Conservation (phyloP, 64 coral and sea anemone species). For the Dendronephthya gigantea region DNA sequence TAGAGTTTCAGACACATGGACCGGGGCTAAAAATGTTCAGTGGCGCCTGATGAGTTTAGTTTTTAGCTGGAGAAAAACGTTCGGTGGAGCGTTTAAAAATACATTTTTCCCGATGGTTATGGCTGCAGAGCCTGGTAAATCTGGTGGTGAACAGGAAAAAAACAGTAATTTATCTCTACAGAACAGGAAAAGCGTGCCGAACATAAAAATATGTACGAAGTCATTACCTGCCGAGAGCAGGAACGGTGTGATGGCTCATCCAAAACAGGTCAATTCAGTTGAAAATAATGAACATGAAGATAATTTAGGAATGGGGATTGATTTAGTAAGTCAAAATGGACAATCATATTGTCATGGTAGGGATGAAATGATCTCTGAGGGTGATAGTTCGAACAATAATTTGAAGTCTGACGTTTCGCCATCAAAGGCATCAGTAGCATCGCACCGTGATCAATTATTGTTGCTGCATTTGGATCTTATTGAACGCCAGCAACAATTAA, state of each 20-base stretch:
- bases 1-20: conserved; percentile 18
- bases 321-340: background rate
- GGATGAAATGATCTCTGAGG: background rate
- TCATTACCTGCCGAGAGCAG: background rate
- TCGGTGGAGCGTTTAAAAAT: background rate
- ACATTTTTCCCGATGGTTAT: conserved; percentile 10
- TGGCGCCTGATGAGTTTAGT: background rate
- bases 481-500: conserved; percentile 87
- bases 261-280: background rate
- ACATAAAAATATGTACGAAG: background rate
- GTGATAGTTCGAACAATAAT: conserved; percentile 51
- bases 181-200: background rate
- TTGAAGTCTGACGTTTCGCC: conserved; percentile 60
- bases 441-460: conserved; percentile 79
- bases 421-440: conserved; percentile 62
- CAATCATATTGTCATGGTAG: background rate
- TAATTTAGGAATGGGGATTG: background rate
- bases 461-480: conserved; percentile 95
- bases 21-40: background rate
- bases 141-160: background rate
- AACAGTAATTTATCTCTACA: background rate
- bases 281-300: conserved; percentile 5
- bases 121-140: conserved; percentile 2
- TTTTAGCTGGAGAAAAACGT: background rate
- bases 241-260: background rate